Base-by-base conservation (phyloP, 2,797 vertebrate genomes). In the Dicrostonyx torquatus region DNA sequence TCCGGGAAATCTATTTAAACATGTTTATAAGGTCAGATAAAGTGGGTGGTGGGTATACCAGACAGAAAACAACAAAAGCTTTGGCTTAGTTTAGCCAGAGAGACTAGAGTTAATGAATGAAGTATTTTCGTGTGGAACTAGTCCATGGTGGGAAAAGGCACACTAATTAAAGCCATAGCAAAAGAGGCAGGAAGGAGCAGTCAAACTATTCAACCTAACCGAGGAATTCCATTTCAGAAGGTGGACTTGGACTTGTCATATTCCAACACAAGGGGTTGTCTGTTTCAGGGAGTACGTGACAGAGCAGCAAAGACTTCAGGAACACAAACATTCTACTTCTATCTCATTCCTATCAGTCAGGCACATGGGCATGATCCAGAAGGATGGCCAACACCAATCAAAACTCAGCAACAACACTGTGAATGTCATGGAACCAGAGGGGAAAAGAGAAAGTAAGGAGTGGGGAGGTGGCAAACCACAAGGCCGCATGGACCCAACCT, bases 1-100 rank as follows among this genome's bases (percentile, higher is more conserved):
- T 97, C 88, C 93, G 79, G 96, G 85, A 97, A 55, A 15, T 95
- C 95, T 97, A 97, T 97, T 98, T 97, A 96, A 97, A 96, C 94
- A 93, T 95, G 86, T 97, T 95, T 96, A 90, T 93, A 80, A 94
- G 95, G 95, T 68, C 93, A 97, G 97, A 90, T 85, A 94, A 96
- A 66, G 86, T 93, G 87, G 90, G 62, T 84, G 94, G 92, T 90
- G 87, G 94, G 50, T 96, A 96, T 92, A 77, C 79, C 92, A 94
- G 89, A 92, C 72, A 85, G 92, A 97, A 94, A 97, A 93, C 93
- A 97, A 96, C 87, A 91, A 87, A 91, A 89, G 68, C 60, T 95
- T 77, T 86, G 85, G 90, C 75, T 95, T 82, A 55, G 85, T 31
- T 14, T 26, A 66, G 64, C 55, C 89, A 93, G 77, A 5, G 31